Conservation (phyloP, 1,140 invertebrate genomes). For the Zaprionus vittiger region DNA sequence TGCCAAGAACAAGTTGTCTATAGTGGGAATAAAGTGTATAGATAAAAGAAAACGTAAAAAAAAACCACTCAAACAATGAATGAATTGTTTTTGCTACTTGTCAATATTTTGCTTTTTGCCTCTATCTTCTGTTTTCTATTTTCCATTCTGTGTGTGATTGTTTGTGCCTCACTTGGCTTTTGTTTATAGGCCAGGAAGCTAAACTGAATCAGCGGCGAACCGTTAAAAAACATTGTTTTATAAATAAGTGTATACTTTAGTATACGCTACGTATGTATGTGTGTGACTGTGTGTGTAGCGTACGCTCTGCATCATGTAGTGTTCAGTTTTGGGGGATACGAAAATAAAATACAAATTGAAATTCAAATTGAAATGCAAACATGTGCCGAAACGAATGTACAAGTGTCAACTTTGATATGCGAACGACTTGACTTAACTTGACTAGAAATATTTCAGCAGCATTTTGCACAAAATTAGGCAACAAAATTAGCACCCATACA, state of each 20-base stretch:
- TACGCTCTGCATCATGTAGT: slow-evolving; percentile 29
- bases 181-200: slow-evolving; percentile 73
- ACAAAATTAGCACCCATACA: slow-evolving; percentile 29
- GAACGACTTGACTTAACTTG: slow-evolving; percentile 71
- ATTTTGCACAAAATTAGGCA: slow-evolving; percentile 50
- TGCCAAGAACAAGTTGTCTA: slow-evolving; percentile 11
- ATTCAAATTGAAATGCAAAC: slow-evolving; percentile 74
- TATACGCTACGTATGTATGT: background rate
- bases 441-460: slow-evolving; percentile 63
- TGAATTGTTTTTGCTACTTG: slow-evolving; percentile 77
- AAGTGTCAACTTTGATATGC: slow-evolving; percentile 78
- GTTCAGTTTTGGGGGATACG: slow-evolving; percentile 39
- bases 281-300: background rate
- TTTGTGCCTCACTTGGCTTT: slow-evolving; percentile 35
- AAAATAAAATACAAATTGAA: slow-evolving; percentile 57
- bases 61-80: slow-evolving; percentile 66
- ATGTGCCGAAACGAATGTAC: slow-evolving; percentile 72
- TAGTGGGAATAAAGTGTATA: slow-evolving; percentile 1
- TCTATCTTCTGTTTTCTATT: slow-evolving; percentile 36
- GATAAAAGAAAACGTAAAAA: slow-evolving; percentile 26
- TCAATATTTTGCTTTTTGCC: slow-evolving; percentile 73
- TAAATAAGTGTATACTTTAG: slow-evolving; percentile 62
- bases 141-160: slow-evolving; percentile 9
- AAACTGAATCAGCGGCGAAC: slow-evolving; percentile 54
- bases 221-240: slow-evolving; percentile 78